Conservation (phyloP, 2,888 invertebrate genomes). For the Encarsia formosa region DNA sequence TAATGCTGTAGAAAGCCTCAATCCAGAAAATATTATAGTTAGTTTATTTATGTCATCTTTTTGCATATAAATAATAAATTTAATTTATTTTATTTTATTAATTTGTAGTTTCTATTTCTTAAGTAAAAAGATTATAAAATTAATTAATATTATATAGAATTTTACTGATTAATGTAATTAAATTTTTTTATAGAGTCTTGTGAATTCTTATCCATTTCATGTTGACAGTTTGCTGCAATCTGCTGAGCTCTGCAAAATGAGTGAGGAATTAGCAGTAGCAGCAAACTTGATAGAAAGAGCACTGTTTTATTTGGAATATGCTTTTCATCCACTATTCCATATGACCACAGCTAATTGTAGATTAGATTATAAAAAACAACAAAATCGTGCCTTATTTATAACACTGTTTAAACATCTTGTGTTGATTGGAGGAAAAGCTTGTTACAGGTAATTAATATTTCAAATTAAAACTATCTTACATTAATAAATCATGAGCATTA, state of each 20-base stretch:
- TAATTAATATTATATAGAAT: neutral
- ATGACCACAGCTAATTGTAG: constrained; percentile 69
- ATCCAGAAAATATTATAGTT: constrained; percentile 74
- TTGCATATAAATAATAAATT: too few relatives aligned
- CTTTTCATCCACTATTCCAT: constrained; percentile 77
- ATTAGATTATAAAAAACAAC: constrained; percentile 73
- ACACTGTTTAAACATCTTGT: constrained; percentile 77
- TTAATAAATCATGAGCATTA: neutral
- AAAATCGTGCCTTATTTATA: constrained; percentile 78
- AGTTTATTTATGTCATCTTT: too few relatives aligned
- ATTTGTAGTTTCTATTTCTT: too few relatives aligned
- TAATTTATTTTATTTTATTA: neutral
- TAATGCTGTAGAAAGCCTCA: constrained; percentile 72
- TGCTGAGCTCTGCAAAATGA: constrained; percentile 73
- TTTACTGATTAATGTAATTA: neutral
- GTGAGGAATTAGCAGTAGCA: constrained; percentile 74
- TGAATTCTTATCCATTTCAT: constrained; percentile 73
- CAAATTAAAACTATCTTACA: constrained; percentile 3
- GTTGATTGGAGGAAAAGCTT: constrained; percentile 74
- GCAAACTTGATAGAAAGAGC: constrained; percentile 77
- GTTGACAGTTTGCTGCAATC: constrained; percentile 76
- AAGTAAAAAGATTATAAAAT: neutral
- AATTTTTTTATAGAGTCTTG: constrained; percentile 55
- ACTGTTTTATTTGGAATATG: constrained; percentile 70
- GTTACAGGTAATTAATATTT: constrained; percentile 54